Evolutionary conservation across 2,797 vertebrate genomes (phyloP).

Genomic region (Eurystomus glaucurus): DNA sequence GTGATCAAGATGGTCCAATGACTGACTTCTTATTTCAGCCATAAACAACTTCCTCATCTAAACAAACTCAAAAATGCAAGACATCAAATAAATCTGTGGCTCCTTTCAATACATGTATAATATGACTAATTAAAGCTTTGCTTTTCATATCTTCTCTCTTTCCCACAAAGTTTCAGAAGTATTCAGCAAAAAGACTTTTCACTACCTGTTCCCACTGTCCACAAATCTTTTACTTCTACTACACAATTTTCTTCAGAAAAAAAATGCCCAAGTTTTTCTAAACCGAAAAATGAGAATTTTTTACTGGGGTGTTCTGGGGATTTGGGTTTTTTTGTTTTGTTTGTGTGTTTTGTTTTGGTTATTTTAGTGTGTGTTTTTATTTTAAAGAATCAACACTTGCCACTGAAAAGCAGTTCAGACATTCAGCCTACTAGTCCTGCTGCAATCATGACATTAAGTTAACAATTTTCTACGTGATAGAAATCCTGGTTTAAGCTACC

Average conservation of each 20-base stretch:
- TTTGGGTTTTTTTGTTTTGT: neutral
- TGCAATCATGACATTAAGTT: neutral
- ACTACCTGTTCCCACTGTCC: neutral
- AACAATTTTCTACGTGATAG: neutral
- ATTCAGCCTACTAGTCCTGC: neutral
- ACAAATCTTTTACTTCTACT: neutral
- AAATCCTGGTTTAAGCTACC: neutral
- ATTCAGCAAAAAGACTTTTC: neutral
- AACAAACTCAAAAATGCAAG: neutral
- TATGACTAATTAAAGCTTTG: neutral
- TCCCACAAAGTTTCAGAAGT: neutral
- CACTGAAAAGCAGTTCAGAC: neutral
- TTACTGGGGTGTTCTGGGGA: rapidly evolving
- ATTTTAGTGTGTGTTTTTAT: neutral
- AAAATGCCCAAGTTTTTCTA: neutral
- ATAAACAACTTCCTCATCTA: neutral
- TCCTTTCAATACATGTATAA: neutral
- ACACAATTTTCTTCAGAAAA: neutral
- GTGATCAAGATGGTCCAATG: neutral
- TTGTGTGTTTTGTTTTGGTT: neutral
- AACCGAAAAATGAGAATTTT: neutral
- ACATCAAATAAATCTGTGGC: neutral
- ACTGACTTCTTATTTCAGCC: neutral
- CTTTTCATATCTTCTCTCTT: neutral
- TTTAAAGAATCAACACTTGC: neutral